phyloP scores from a whole-genome alignment of 2,888 invertebrate species.

The Amblyjoppa proteus region DNA sequence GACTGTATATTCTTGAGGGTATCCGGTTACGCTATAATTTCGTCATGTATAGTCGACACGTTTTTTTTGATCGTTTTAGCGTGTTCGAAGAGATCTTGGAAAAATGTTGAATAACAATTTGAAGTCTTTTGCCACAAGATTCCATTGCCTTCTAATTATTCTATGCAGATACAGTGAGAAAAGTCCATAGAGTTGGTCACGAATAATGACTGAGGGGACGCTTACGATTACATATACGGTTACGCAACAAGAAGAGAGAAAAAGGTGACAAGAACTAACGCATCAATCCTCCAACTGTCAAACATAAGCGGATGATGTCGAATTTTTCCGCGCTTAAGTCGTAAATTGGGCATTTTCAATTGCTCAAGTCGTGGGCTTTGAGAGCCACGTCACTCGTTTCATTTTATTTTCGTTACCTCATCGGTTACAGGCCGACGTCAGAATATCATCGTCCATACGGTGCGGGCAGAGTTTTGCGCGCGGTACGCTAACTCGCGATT shows the following conservation, averaged over 20 bases:
- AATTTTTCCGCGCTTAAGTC: conserved; percentile 17
- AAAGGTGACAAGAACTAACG: background rate
- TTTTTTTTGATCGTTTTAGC: background rate
- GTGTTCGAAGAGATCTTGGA: background rate
- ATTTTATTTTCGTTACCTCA: conserved; percentile 81
- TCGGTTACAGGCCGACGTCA: conserved; percentile 77
- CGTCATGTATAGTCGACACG: background rate
- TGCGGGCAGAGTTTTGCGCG: conserved; percentile 67
- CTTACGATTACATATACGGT: background rate
- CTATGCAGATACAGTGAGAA: background rate
- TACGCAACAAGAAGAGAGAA: background rate
- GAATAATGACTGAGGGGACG: background rate
- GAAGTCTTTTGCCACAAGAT: background rate
- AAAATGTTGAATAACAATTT: background rate
- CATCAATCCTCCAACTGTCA: conserved; percentile 25
- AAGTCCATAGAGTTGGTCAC: background rate
- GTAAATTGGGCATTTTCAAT: conserved; percentile 44
- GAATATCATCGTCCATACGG: conserved; percentile 73
- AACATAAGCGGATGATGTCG: conserved; percentile 41
- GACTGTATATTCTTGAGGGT: background rate
- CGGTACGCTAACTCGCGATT: conserved; percentile 68
- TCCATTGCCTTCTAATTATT: background rate
- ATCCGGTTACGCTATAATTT: background rate
- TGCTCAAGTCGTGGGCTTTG: conserved; percentile 50
- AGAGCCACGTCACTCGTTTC: conserved; percentile 62